Evolutionary conservation across 2,113 vertebrate species (phyloP).

Genomic region (Marmota monax): DNA sequence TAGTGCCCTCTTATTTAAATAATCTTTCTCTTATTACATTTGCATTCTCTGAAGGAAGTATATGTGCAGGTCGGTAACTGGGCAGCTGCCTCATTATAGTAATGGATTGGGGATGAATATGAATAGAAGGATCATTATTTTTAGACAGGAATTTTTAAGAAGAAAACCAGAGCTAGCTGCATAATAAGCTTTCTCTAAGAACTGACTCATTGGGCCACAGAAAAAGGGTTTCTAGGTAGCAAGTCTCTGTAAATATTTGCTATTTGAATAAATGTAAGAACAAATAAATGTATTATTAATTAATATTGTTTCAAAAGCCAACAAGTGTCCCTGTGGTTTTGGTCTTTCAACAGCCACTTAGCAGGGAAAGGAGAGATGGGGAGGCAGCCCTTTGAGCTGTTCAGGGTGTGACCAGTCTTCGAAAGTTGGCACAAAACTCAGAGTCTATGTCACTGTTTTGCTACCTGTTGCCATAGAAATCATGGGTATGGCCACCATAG

Average conservation of each 20-base stretch:
- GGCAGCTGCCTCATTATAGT: neutral
- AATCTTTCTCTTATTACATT: neutral
- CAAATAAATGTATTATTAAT: slow-evolving; percentile 58
- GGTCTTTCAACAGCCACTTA: slow-evolving; percentile 70
- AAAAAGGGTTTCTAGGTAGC: slow-evolving; percentile 53
- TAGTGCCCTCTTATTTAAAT: neutral
- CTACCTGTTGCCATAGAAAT: slow-evolving; percentile 21
- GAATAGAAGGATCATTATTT: neutral
- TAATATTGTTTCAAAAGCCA: slow-evolving; percentile 36
- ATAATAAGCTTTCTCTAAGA: slow-evolving; percentile 27
- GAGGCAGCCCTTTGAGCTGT: neutral
- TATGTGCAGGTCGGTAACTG: neutral
- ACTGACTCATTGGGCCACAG: neutral
- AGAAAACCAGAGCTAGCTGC: neutral
- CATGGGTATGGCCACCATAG: neutral
- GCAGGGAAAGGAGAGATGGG: neutral
- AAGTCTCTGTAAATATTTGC: slow-evolving; percentile 61
- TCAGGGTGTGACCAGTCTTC: slow-evolving; percentile 27
- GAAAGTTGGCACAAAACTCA: neutral
- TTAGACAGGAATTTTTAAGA: neutral
- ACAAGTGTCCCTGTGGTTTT: slow-evolving; percentile 68
- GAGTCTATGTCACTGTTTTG: slow-evolving; percentile 57
- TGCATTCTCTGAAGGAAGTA: neutral
- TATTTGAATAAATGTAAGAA: slow-evolving; percentile 56
- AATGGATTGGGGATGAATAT: neutral